Base-by-base conservation (phyloP, 2,113 vertebrate species). In the Kryptolebias marmoratus region DNA sequence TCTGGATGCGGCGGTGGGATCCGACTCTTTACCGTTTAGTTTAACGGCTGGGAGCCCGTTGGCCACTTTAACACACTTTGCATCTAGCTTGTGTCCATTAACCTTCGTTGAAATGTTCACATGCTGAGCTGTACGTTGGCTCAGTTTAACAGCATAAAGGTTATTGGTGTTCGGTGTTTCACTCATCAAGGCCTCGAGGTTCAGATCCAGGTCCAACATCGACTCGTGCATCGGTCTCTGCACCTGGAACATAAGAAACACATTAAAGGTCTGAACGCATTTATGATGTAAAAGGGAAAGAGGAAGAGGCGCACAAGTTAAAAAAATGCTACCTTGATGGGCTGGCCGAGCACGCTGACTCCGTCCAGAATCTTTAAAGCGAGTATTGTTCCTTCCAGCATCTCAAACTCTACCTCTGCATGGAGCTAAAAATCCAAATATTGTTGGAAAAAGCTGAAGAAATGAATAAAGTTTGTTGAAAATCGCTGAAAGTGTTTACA, bases 381-480 rank as follows among this genome's bases (percentile, higher is more conserved):
- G 50, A 99, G 92, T 61, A 89, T 65, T 16, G 96, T 95, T 79
- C 93, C 95, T 87, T 99, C 96, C 55, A 96, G 90, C 42, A 96
- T 86, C 82, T 94, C 71, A 0, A 95, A 98, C 0, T 93, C 91
- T 1, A 97, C 83, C 67, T 93, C 90, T 18, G 96, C 90, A 45
- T 96, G 93, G 0, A 95, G 89, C 97, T 98, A 78, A 18, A 80
- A 69, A 89, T 22, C 6, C 79, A 75, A 77, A 69, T 15, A 39
- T 7, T 1, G 15, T 44, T 12, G 72, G 0, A 42, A 56, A n/a
- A 53, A 36, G 39, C 0, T 30, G 12, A 0, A 50, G 11, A 52
- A 36, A 31, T n/a, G 9, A 59, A 36, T 11, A n/a, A 10, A 36
- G 15, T 27, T 48, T 8, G 12, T 18, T 13, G 8, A 31, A 28